Conservation (phyloP, 2,888 invertebrate species). For the Drosophila siamana region DNA sequence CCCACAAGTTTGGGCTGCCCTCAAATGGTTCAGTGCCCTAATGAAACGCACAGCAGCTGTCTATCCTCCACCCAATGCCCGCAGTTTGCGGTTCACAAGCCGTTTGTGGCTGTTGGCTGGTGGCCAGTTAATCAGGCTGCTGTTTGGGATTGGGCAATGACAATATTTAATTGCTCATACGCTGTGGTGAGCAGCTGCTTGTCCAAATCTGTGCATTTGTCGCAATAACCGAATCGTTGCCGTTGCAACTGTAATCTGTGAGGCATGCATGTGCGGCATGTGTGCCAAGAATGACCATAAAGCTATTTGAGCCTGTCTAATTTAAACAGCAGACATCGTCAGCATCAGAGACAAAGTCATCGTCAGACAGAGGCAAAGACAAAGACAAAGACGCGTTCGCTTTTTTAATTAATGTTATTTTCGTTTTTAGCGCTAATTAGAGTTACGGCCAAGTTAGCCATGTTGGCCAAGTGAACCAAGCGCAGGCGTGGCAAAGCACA, state of each 20-base stretch:
- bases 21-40: slow-evolving; percentile 73
- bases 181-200: slow-evolving; percentile 25
- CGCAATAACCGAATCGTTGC: slow-evolving; percentile 39
- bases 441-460: slow-evolving; percentile 31
- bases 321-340: slow-evolving; percentile 47
- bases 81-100: too few species aligned
- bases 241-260: slow-evolving; percentile 46
- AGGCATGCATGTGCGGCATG: slow-evolving; percentile 24
- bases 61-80: background rate
- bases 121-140: slow-evolving; percentile 10
- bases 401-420: slow-evolving; percentile 55
- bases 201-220: slow-evolving; percentile 49
- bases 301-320: slow-evolving; percentile 68
- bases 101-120: too few species aligned
- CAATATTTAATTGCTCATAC: slow-evolving; percentile 46
- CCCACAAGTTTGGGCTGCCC: slow-evolving; percentile 23
- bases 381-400: background rate
- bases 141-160: slow-evolving; percentile 18
- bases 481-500: slow-evolving; percentile 50
- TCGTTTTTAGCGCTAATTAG: slow-evolving; percentile 41
- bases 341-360: background rate
- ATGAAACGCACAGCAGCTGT: slow-evolving; percentile 46
- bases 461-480: slow-evolving; percentile 5
- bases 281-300: slow-evolving; percentile 77
- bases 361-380: background rate